phyloP scores from a whole-genome alignment of 2,797 vertebrate genomes.

The Poecilia velifera region DNA sequence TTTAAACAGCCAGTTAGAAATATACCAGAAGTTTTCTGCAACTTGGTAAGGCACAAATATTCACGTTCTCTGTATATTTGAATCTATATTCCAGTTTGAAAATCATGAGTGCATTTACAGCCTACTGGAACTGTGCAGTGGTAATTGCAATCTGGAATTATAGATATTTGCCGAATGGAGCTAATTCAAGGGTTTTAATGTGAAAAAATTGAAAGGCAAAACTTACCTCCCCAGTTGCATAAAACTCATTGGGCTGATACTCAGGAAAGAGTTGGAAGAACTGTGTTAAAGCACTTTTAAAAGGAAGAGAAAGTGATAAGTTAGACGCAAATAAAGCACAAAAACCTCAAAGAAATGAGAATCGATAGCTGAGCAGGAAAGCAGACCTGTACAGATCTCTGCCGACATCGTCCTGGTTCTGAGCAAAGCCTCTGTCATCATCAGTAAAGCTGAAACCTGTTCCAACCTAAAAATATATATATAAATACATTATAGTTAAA shows the following conservation, averaged over 20 bases:
- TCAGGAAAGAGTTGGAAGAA: slow-evolving; percentile 89
- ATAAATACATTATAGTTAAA: slow-evolving; percentile 3
- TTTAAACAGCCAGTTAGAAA: not conserved
- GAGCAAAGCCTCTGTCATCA: slow-evolving; percentile 73
- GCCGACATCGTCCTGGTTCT: slow-evolving; percentile 83
- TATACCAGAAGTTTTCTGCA: not conserved
- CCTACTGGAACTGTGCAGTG: not conserved
- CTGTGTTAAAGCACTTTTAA: slow-evolving; percentile 79
- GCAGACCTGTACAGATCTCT: slow-evolving; percentile 82
- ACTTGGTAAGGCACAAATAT: not conserved
- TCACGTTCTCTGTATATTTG: not conserved
- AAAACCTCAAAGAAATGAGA: no score
- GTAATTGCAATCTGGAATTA: not conserved
- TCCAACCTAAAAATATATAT: slow-evolving; percentile 73
- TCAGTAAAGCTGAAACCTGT: slow-evolving; percentile 88
- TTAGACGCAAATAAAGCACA: not conserved
- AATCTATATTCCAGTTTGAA: not conserved
- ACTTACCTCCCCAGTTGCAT: slow-evolving; percentile 85
- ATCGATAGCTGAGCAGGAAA: not conserved
- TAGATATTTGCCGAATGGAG: not conserved
- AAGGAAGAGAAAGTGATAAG: slow-evolving; percentile 16
- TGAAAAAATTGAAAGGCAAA: not conserved
- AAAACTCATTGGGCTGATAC: slow-evolving; percentile 88
- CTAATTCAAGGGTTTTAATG: not conserved
- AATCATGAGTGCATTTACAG: not conserved